phyloP scores from a whole-genome alignment of 2,797 vertebrate species.

The Synanceia verrucosa region DNA sequence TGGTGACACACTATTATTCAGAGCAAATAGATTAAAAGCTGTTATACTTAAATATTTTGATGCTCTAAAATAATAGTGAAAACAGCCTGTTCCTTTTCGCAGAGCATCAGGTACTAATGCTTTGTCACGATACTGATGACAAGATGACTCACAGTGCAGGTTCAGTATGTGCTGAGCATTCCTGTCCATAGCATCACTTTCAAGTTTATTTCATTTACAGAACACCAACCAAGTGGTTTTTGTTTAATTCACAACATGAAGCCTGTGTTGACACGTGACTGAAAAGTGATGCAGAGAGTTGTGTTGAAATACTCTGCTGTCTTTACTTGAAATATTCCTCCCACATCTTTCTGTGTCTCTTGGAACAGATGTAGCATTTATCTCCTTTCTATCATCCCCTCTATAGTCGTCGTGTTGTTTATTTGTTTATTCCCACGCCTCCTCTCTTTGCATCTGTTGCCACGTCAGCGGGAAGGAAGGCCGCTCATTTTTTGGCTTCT shows the following conservation, averaged over 20 bases:
- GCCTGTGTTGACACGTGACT: too few relatives aligned
- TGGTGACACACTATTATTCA: slow-evolving; percentile 5
- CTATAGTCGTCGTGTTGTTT: background rate
- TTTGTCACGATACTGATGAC: too few relatives aligned
- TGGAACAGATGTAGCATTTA: slow-evolving; percentile 3
- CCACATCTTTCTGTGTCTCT: background rate
- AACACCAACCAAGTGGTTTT: too few relatives aligned
- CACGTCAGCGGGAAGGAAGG: slow-evolving; percentile 20
- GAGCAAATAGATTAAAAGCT: slow-evolving; percentile 13
- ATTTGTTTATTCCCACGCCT: background rate
- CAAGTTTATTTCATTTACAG: too few relatives aligned
- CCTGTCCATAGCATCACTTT: too few relatives aligned
- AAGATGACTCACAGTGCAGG: too few relatives aligned
- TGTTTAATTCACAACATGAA: too few relatives aligned
- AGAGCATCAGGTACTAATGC: too few relatives aligned
- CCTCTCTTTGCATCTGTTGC: background rate
- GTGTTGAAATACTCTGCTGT: background rate
- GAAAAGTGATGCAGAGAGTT: too few relatives aligned
- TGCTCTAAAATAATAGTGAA: too few relatives aligned
- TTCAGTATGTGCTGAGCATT: too few relatives aligned
- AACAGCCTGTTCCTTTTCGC: too few relatives aligned
- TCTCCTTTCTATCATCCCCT: background rate
- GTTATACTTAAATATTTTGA: background rate
- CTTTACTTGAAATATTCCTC: background rate
- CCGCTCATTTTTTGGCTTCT: slow-evolving; percentile 8